phyloP scores from a whole-genome alignment of 2,888 invertebrate genomes.

The Lysandra coridon region DNA sequence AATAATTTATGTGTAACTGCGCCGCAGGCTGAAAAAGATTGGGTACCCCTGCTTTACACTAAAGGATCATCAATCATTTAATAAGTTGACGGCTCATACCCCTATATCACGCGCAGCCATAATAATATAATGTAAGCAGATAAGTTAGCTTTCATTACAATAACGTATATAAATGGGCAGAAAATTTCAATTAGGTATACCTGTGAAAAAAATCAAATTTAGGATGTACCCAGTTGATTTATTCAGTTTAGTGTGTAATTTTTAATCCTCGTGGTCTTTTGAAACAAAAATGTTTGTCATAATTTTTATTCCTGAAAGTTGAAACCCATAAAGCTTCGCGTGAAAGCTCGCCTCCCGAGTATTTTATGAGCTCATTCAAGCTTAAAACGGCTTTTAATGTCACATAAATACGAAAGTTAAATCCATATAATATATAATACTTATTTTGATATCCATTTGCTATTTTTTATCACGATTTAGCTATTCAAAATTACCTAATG shows the following conservation, averaged over 20 bases:
- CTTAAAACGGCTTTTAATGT: not conserved
- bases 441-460: not conserved
- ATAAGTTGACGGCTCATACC: not conserved
- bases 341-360: conserved; percentile 3
- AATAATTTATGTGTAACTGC: too few relatives aligned
- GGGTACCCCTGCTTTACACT: not conserved
- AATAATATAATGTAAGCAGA: not conserved
- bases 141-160: not conserved
- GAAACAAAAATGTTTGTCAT: not conserved
- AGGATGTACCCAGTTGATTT: too few relatives aligned
- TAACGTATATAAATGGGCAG: not conserved
- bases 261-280: not conserved
- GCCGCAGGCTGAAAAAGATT: too few relatives aligned
- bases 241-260: not conserved
- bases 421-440: not conserved
- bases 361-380: not conserved
- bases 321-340: conserved; percentile 3
- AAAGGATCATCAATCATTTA: conserved; percentile 9
- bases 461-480: not conserved
- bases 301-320: not conserved
- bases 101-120: not conserved
- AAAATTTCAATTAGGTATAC: not conserved
- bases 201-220: too few relatives aligned
- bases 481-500: too few relatives aligned
- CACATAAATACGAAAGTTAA: not conserved